phyloP scores from a whole-genome alignment of 2,797 vertebrate species.

The Sandelia bainsii region DNA sequence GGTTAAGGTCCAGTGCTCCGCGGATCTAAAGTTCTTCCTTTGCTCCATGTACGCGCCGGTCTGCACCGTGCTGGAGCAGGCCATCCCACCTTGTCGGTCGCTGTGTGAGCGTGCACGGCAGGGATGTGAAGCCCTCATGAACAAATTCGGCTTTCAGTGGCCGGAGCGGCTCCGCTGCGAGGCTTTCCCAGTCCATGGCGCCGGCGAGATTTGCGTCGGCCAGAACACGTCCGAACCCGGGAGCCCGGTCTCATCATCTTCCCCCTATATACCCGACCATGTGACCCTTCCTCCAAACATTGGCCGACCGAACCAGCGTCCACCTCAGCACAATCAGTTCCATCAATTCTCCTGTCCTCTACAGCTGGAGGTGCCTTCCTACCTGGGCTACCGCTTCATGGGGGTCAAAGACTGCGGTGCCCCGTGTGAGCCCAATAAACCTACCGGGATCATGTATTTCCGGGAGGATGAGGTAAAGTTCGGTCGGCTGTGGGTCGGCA shows the following conservation, averaged over 20 bases:
- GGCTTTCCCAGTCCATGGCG: conserved; percentile 92
- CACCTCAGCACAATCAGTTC: conserved; percentile 50
- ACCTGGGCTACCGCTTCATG: conserved; percentile 94
- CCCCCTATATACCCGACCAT: conserved; percentile 82
- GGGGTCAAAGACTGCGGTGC: conserved; percentile 96
- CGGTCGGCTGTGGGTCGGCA: conserved; percentile 95
- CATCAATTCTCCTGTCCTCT: conserved; percentile 92
- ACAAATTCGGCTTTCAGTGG: conserved; percentile 97
- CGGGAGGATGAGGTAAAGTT: conserved; percentile 95
- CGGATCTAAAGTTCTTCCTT: conserved; percentile 95
- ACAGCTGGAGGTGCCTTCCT: conserved; percentile 92
- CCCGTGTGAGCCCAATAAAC: conserved; percentile 91
- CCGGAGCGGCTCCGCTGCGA: conserved; percentile 93
- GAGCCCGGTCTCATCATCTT: conserved; percentile 85
- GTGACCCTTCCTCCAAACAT: conserved; percentile 82
- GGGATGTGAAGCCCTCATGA: conserved; percentile 95
- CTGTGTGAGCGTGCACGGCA: conserved; percentile 92
- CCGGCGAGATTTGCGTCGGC: conserved; percentile 93
- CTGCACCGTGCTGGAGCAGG: conserved; percentile 96
- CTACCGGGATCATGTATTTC: conserved; percentile 97
- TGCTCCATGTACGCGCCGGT: conserved; percentile 99
- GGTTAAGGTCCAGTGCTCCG: conserved; percentile 94
- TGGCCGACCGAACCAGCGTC: conserved; percentile 60
- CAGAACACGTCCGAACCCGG: conserved; percentile 93
- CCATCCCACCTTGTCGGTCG: conserved; percentile 93